Conservation (phyloP, 2,113 vertebrate genomes). For the Arvicanthis niloticus region DNA sequence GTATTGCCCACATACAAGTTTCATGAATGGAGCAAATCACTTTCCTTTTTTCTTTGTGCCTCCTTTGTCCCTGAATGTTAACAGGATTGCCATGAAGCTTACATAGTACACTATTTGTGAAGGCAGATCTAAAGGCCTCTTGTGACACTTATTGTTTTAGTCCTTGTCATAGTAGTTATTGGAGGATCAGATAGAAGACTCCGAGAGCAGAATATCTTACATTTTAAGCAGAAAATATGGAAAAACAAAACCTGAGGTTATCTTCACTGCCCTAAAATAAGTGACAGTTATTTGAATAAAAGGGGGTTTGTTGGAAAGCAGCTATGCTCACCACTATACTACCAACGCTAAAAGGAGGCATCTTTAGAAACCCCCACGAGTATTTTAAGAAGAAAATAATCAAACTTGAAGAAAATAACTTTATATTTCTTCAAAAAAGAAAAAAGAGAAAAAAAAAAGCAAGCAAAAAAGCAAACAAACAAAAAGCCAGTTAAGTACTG, state of each 20-base stretch:
- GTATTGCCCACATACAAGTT: background rate
- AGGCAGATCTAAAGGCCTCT: background rate
- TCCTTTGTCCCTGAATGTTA: background rate
- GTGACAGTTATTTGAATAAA: slow-evolving; percentile 1
- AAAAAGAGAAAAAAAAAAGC: background rate
- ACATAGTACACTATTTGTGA: background rate
- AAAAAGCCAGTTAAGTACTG: background rate
- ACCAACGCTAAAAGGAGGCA: background rate
- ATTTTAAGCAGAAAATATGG: background rate
- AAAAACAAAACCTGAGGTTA: background rate
- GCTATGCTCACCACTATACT: background rate
- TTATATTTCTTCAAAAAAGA: background rate
- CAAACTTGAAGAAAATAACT: background rate
- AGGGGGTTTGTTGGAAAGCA: background rate
- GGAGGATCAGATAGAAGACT: background rate
- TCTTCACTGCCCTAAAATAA: background rate
- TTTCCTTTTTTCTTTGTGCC: background rate
- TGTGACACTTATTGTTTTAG: background rate
- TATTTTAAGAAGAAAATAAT: slow-evolving; percentile 21
- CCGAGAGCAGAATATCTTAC: background rate
- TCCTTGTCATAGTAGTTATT: background rate
- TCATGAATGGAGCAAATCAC: background rate
- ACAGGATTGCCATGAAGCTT: background rate
- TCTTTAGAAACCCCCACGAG: background rate
- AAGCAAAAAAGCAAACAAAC: background rate